Evolutionary conservation across 1,140 invertebrate species (phyloP).

Genomic region (Bombus fervidus): DNA sequence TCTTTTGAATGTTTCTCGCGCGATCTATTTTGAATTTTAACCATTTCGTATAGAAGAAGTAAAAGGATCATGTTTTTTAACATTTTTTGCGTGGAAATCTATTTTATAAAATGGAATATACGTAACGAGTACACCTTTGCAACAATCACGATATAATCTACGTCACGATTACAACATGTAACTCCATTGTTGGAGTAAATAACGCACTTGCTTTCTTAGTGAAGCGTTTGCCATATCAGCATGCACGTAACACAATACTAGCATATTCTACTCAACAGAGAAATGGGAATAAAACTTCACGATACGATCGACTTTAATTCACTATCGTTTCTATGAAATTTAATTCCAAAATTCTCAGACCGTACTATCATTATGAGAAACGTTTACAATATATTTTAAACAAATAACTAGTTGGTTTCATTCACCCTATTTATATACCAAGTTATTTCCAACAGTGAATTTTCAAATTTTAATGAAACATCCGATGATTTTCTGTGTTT

Average conservation of each 20-base stretch:
- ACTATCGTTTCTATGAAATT: neutral
- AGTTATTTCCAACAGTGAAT: neutral
- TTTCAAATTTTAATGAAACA: neutral
- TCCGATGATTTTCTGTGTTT: neutral
- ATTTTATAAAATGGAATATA: slow-evolving; percentile 12
- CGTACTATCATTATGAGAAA: neutral
- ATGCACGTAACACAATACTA: neutral
- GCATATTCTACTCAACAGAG: neutral
- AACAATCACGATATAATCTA: neutral
- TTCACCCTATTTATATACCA: neutral
- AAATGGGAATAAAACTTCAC: neutral
- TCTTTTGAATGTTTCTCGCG: slow-evolving; percentile 8
- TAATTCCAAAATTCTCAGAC: neutral
- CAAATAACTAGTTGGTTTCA: neutral
- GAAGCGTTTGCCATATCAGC: slow-evolving; percentile 21
- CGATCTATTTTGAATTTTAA: slow-evolving; percentile 15
- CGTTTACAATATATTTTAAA: slow-evolving; percentile 33
- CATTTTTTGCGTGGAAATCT: neutral
- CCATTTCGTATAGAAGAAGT: neutral
- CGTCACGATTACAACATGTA: neutral
- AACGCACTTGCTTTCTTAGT: slow-evolving; percentile 7
- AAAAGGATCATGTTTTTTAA: neutral
- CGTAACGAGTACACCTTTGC: neutral
- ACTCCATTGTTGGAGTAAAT: neutral
- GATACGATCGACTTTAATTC: neutral